phyloP scores from a whole-genome alignment of 2,113 vertebrate genomes.

The Ptilonorhynchus violaceus region DNA sequence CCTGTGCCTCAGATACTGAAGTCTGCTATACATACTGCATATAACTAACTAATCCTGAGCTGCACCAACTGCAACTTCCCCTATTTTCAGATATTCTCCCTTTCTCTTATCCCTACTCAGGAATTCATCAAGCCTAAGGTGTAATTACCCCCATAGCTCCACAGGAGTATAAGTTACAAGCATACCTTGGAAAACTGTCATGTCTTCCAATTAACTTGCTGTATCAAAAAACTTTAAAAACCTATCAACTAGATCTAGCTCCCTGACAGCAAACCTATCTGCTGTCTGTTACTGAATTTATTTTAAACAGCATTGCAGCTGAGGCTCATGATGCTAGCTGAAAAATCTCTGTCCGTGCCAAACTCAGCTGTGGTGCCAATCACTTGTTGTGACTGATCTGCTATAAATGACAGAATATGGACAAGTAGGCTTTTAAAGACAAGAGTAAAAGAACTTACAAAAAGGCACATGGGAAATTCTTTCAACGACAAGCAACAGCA shows the following conservation, averaged over 20 bases:
- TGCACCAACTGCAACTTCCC: neutral
- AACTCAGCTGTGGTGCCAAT: neutral
- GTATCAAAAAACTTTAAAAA: neutral
- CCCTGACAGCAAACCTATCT: neutral
- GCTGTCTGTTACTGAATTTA: neutral
- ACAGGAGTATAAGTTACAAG: neutral
- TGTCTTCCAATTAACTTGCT: neutral
- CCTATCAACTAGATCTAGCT: neutral
- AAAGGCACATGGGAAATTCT: neutral
- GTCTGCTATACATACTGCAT: neutral
- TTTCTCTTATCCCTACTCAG: neutral
- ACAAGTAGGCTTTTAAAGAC: neutral
- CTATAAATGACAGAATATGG: neutral
- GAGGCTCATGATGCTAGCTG: neutral
- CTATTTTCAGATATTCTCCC: neutral
- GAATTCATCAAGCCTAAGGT: neutral
- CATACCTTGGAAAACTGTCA: neutral
- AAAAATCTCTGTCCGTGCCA: neutral
- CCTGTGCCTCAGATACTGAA: neutral
- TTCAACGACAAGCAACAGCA: neutral
- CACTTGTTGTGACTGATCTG: neutral
- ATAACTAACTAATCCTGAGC: neutral
- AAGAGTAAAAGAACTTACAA: neutral
- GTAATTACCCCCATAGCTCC: neutral
- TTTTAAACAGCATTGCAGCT: slow-evolving; percentile 10